Evolutionary conservation across 2,113 vertebrate species (phyloP).

Genomic region (Scalopus aquaticus): DNA sequence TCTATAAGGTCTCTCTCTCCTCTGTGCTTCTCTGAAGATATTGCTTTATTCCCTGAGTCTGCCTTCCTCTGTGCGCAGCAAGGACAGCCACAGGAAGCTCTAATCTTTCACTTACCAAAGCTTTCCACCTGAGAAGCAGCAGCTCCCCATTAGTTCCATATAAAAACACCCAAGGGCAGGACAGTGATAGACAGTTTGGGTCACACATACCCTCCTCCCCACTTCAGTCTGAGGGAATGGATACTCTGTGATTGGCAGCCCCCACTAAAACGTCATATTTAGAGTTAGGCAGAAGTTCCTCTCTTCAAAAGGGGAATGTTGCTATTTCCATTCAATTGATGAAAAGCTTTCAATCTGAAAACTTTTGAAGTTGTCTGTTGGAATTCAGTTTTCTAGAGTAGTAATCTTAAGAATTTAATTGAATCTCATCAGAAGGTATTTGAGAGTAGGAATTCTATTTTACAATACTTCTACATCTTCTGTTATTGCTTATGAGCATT

Average conservation of each 20-base stretch:
- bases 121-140: neutral
- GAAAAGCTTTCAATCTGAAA: neutral
- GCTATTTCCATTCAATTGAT: neutral
- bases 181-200: neutral
- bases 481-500: slow-evolving; percentile 24
- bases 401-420: neutral
- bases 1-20: accelerated
- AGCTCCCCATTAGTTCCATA: neutral
- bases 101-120: neutral
- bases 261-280: neutral
- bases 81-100: neutral
- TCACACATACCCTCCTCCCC: neutral
- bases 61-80: neutral
- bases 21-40: accelerated
- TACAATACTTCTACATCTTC: neutral
- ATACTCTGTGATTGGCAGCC: neutral
- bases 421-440: neutral
- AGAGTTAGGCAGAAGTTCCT: neutral
- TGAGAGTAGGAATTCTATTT: neutral
- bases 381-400: neutral
- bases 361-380: neutral
- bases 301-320: neutral
- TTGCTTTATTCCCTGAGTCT: neutral
- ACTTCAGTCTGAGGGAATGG: neutral
- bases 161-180: neutral